phyloP scores from a whole-genome alignment of 2,888 invertebrate species.

The Amblyjoppa proteus region DNA sequence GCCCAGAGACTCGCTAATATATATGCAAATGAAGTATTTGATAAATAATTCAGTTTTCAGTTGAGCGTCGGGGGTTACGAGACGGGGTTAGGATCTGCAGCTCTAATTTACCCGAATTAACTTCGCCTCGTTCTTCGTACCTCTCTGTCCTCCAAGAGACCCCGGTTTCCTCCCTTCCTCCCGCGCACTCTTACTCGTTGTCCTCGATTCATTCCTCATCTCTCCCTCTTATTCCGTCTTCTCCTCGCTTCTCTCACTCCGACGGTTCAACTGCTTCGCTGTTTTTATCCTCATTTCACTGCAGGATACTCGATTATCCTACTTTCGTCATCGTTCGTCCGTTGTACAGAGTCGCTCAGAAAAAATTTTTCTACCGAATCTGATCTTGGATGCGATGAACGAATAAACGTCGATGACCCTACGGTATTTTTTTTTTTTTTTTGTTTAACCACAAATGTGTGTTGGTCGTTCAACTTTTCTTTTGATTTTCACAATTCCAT shows the following conservation, averaged over 20 bases:
- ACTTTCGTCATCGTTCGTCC: conserved; percentile 5
- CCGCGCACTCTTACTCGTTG: conserved; percentile 4
- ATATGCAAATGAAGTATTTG: conserved; percentile 76
- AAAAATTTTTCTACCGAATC: background rate
- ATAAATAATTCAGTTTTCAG: conserved; percentile 77
- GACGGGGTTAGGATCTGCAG: conserved; percentile 65
- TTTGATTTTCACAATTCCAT: too few species aligned
- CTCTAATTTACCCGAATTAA: conserved; percentile 74
- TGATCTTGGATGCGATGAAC: background rate
- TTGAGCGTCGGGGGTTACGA: conserved; percentile 66
- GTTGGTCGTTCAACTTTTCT: background rate
- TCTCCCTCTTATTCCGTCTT: background rate
- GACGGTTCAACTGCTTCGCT: background rate
- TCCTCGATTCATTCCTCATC: conserved; percentile 37
- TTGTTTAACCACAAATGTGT: background rate
- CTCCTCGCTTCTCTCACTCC: background rate
- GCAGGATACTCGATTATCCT: conserved; percentile 11
- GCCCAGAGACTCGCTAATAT: conserved; percentile 72
- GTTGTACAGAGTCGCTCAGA: background rate
- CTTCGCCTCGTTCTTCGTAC: conserved; percentile 61
- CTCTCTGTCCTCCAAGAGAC: background rate
- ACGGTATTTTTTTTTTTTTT: too few species aligned
- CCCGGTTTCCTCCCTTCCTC: background rate
- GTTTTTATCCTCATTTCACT: background rate
- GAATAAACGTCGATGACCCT: too few species aligned